Conservation (phyloP, 2,888 invertebrate species). For the Chalcosyrphus nemorum region DNA sequence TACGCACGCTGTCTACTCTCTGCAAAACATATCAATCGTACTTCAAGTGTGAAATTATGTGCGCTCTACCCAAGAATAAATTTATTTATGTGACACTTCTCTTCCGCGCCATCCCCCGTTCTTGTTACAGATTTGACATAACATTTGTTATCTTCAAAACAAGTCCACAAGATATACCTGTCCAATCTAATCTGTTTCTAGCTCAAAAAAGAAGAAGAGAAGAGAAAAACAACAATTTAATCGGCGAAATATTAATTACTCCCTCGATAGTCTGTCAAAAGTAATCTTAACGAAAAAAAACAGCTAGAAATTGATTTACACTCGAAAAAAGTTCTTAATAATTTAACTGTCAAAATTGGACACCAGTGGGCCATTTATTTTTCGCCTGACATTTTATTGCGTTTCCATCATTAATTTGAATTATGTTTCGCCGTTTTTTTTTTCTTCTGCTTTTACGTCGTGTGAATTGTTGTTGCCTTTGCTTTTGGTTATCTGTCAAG, state of each 20-base stretch:
- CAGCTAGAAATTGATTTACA: conserved; percentile 11
- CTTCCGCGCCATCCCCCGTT: not conserved
- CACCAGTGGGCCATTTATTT: conserved; percentile 14
- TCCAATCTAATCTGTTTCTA: conserved; percentile 9
- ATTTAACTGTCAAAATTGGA: conserved; percentile 3
- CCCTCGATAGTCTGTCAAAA: not conserved
- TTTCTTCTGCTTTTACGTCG: not conserved
- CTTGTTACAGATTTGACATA: not conserved
- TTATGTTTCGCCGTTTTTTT: not conserved
- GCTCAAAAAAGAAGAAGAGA: too few species aligned
- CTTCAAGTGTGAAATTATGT: conserved; percentile 51
- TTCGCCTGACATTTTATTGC: conserved; percentile 30
- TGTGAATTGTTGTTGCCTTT: not conserved
- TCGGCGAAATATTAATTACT: conserved; percentile 13
- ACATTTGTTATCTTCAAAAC: not conserved
- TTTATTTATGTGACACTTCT: conserved; percentile 8
- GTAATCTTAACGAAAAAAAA: not conserved
- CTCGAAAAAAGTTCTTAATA: conserved; percentile 18
- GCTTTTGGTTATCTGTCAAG: conserved; percentile 19
- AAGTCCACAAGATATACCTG: not conserved
- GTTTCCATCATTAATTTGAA: conserved; percentile 16
- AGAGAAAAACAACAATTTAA: too few species aligned
- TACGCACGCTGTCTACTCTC: too few species aligned
- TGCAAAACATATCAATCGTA: conserved; percentile 6
- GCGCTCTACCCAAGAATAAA: not conserved